Evolutionary conservation across 2,888 invertebrate species (phyloP).

Genomic region (Chrysina gloriosa): DNA sequence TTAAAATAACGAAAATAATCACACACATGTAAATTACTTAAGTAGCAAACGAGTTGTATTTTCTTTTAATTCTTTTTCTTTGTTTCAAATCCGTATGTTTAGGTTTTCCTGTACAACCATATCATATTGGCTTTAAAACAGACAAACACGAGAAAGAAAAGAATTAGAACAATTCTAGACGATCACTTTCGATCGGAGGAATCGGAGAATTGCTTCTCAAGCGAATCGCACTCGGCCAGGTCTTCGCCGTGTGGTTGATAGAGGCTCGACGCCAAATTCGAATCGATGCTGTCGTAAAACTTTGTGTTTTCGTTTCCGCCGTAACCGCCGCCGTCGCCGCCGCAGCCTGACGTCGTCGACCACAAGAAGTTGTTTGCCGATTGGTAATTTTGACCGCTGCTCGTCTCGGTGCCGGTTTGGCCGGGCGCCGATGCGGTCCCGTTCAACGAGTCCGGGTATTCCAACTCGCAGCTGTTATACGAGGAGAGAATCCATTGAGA

Average conservation of each 20-base stretch:
- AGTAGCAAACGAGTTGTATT: too few species aligned
- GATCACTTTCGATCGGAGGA: conserved; percentile 39
- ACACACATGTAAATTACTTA: too few species aligned
- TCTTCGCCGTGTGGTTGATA: conserved; percentile 67
- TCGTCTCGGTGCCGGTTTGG: conserved; percentile 57
- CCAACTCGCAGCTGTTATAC: conserved; percentile 57
- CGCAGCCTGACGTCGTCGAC: conserved; percentile 60
- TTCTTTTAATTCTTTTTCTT: too few species aligned
- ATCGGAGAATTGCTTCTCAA: conserved; percentile 64
- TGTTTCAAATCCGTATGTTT: conserved; percentile 9
- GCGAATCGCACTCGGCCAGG: conserved; percentile 70
- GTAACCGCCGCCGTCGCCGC: too few species aligned
- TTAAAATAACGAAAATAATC: too few species aligned
- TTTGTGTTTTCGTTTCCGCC: conserved; percentile 14
- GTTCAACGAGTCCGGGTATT: conserved; percentile 68
- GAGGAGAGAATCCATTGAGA: conserved; percentile 65
- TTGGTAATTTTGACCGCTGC: conserved; percentile 59
- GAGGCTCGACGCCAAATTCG: conserved; percentile 63
- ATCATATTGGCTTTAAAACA: conserved; percentile 27
- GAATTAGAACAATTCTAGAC: conserved; percentile 21
- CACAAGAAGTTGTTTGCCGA: conserved; percentile 70
- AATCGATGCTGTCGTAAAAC: conserved; percentile 80
- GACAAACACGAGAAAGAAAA: conserved; percentile 14
- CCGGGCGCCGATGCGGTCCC: conserved; percentile 58
- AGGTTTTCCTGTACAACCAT: conserved; percentile 26